Evolutionary conservation across 2,888 invertebrate species (phyloP).

Genomic region (Nasonovia ribisnigri): DNA sequence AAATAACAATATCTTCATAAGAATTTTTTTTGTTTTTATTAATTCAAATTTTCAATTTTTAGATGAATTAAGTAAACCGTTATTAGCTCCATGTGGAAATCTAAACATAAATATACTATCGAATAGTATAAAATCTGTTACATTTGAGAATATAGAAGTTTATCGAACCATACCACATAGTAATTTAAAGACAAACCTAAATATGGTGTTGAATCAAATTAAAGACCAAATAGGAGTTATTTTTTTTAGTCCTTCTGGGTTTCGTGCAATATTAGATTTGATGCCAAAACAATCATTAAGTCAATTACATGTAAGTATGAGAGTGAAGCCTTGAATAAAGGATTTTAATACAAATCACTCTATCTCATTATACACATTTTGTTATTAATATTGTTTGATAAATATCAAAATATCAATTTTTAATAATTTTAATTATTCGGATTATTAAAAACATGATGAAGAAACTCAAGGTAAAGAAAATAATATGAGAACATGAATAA

Average conservation of each 20-base stretch:
- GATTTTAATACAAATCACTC: neutral
- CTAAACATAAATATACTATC: constrained; percentile 65
- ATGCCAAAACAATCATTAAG: constrained; percentile 46
- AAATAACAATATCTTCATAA: neutral
- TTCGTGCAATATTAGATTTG: constrained; percentile 67
- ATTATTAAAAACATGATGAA: neutral
- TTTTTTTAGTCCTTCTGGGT: constrained; percentile 69
- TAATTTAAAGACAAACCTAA: constrained; percentile 66
- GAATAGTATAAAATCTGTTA: constrained; percentile 66
- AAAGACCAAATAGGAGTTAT: constrained; percentile 66
- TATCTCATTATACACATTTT: neutral
- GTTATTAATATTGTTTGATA: neutral
- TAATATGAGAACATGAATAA: neutral
- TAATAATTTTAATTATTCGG: neutral
- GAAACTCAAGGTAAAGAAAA: neutral
- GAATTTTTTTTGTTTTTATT: neutral
- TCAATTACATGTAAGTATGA: constrained; percentile 56
- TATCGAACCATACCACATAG: constrained; percentile 68
- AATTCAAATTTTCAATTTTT: constrained; percentile 53
- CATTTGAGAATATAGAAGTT: constrained; percentile 67
- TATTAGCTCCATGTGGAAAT: constrained; percentile 68
- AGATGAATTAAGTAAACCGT: constrained; percentile 66
- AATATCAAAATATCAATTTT: neutral
- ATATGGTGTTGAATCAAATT: constrained; percentile 48
- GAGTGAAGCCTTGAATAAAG: neutral